Evolutionary conservation across 2,888 invertebrate genomes (phyloP), one percentile per base, ranked within the genome.

Genomic region (Meloe dianella): DNA sequence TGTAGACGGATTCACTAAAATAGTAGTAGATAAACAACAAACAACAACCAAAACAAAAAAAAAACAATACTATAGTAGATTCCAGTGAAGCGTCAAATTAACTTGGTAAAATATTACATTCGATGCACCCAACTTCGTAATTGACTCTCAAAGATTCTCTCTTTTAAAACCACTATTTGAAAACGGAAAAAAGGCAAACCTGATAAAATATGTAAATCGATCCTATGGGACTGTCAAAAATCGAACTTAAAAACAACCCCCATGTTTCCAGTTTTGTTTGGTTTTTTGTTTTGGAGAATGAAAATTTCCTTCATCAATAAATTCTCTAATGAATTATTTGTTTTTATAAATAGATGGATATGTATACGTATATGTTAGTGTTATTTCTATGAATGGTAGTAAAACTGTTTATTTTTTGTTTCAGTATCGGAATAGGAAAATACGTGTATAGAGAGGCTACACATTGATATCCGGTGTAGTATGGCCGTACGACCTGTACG

Each of bases 1-100:
- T 51, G 6, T 41, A 63, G 63, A 65, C 65, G 65, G 65, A 65
- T 59, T 24, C 66, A 58, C 24, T 63, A 60, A 63, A 63, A 61
- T 62, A 58, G 20, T 62, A 61, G 60, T 63, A 35, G 59, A 59
- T 59, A 59, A 59, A 71, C 63, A 73, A 72, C 51, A 51, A 51
- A 41, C n/a, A 20, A 17, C 20, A 47, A 47, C 20, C 20, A 17
- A n/a, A 2, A 41, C 8, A 51, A 22, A 69, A 73, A 74, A 69
- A 75, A 75, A 75, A 75, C 75, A 76, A 75, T 73, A 71, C 73
- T 75, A 74, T 75, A 74, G 73, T 70, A 71, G 75, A 73, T 75
- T 78, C 77, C 80, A 80, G 75, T 80, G 75, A 78, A 78, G 78
- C 80, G 79, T 79, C 78, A 80, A 80, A 80, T 80, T 80, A 80